These are phyloP conservation scores for Holacanthus passer DNA, from an alignment of 2,113 vertebrate genomes.

Conservation along the genomic window DNA sequence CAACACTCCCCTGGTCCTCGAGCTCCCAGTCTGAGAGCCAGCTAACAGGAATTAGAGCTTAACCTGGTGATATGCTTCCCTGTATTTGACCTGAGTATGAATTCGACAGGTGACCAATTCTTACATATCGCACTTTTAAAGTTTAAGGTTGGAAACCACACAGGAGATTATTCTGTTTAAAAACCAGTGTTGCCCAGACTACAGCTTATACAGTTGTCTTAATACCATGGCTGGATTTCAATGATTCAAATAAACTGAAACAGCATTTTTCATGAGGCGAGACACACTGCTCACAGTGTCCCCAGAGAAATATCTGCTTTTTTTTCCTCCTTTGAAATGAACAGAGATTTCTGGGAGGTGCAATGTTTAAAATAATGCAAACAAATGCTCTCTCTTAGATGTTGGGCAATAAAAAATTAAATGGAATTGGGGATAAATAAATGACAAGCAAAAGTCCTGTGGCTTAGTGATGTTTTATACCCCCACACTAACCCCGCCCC, in stretches of 20 bases:
- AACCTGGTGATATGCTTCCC: too few species aligned
- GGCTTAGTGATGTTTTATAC: slow-evolving; percentile 57
- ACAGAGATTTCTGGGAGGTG: slow-evolving; percentile 22
- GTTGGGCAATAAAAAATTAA: slow-evolving; percentile 36
- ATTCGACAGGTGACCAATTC: too few species aligned
- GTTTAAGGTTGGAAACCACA: background rate
- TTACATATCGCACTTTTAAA: too few species aligned
- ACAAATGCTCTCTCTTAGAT: slow-evolving; percentile 18
- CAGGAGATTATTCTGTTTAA: background rate
- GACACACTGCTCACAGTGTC: background rate
- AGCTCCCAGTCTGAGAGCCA: too few species aligned
- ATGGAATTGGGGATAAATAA: slow-evolving; percentile 35
- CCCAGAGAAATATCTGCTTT: slow-evolving; percentile 15
- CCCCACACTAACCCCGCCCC: slow-evolving; percentile 40
- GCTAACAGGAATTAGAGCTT: too few species aligned
- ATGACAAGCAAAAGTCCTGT: slow-evolving; percentile 38
- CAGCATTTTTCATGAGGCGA: slow-evolving; percentile 22
- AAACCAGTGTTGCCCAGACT: background rate
- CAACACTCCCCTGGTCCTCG: too few species aligned
- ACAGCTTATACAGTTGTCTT: slow-evolving; percentile 15
- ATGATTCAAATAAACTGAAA: slow-evolving; percentile 15
- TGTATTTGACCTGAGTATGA: too few species aligned
- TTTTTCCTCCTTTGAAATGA: slow-evolving; percentile 26
- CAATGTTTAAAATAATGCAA: slow-evolving; percentile 36
- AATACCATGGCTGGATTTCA: background rate